Conservation (phyloP, 2,797 vertebrate genomes). For the Streptopelia turtur region DNA sequence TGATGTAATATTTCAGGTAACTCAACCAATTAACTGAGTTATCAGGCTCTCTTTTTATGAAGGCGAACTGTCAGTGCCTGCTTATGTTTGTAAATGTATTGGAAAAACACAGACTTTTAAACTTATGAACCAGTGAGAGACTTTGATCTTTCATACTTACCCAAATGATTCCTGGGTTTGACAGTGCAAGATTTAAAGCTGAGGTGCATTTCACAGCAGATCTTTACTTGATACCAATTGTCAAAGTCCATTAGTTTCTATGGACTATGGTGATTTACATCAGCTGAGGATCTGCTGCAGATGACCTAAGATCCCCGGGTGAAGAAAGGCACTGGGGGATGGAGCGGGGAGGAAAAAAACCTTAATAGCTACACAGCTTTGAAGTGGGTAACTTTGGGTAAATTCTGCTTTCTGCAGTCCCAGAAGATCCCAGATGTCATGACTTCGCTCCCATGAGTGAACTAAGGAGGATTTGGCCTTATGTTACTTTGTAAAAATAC, state of each 20-base stretch:
- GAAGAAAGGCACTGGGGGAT: background rate
- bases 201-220: background rate
- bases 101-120: background rate
- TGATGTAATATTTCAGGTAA: background rate
- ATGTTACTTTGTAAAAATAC: background rate
- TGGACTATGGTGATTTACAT: background rate
- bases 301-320: background rate
- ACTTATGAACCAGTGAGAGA: background rate
- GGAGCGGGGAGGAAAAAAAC: background rate
- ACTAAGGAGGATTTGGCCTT: background rate
- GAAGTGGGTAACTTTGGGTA: background rate
- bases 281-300: background rate
- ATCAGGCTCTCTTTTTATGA: background rate
- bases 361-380: background rate
- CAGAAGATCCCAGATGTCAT: background rate
- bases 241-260: background rate
- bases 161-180: background rate
- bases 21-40: background rate
- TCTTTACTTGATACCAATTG: background rate
- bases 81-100: background rate
- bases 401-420: background rate
- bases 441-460: background rate
- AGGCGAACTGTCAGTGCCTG: background rate
- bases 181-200: background rate
- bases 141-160: background rate